A percentile compares a stretch with the other conserved stretches of the same genome.
Evolutionary conservation across 2,113 vertebrate species (phyloP).

Genomic region (Alligator sinensis): DNA sequence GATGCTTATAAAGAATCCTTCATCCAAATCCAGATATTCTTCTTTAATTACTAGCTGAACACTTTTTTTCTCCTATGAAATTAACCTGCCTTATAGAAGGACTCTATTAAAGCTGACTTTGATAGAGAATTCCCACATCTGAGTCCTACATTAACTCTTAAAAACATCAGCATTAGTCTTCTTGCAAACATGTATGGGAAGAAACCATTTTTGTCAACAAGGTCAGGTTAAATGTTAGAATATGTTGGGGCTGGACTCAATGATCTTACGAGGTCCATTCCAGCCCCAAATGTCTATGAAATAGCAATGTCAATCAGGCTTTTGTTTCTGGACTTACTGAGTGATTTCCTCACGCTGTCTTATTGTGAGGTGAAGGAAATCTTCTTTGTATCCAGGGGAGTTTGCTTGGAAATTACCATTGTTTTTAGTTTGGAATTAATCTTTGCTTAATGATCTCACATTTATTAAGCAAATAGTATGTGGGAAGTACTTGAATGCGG

Average conservation of each 20-base stretch:
- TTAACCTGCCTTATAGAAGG: not conserved
- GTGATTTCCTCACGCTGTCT: not conserved
- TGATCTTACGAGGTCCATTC: too few relatives aligned
- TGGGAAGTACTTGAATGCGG: not conserved
- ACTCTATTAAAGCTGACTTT: not conserved
- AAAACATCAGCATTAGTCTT: not conserved
- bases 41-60: not conserved
- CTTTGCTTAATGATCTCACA: not conserved
- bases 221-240: not conserved
- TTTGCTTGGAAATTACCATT: not conserved
- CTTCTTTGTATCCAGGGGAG: not conserved
- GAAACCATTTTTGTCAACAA: not conserved
- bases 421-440: not conserved
- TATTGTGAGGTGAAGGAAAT: not conserved
- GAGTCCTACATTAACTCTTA: conserved; percentile 8
- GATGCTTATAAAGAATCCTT: not conserved
- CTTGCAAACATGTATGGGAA: not conserved
- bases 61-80: not conserved
- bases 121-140: not conserved
- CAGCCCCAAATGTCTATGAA: not conserved
- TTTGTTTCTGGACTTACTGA: not conserved
- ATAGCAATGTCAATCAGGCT: not conserved
- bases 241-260: too few relatives aligned
- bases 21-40: not conserved
- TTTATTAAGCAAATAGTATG: not conserved